Base-by-base conservation (phyloP, 1,140 invertebrate species). In the Magallana angulata region DNA sequence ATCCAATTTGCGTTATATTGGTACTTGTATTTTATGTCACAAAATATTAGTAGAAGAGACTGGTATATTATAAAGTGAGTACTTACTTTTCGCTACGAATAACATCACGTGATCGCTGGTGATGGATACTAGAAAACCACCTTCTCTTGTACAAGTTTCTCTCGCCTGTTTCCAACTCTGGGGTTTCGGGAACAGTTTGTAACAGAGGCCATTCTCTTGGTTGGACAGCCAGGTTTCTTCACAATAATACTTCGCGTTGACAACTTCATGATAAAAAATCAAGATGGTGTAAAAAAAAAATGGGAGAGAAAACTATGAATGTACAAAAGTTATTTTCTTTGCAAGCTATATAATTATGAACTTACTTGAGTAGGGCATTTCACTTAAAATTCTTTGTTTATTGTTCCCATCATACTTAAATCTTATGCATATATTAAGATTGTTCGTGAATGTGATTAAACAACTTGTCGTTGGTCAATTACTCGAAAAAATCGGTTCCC, bases 131-230 rank as follows among this genome's bases (percentile, higher is more conserved):
- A 76, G 30, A 76, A 76, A 76, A 1, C 68, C 24, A 12, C 24
- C 24, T 6, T 76, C 24, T 30, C 36, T 76, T 76, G 68, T 76
- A 76, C 68, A 76, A 30, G 1, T 76, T 11, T 30, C 11, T 9
- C 68, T 76, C 24, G 68, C 68, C 24, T 76, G 68, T 30, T 76
- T 76, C 68, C 68, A 76, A 11, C 24, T 36, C 24, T 76, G 68
- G 68, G 0, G 18, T 8, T 76, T 30, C 36, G 24, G 68, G 24
- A 76, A 76, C 24, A 76, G 36, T 30, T 76, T 76, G 68, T 76
- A 76, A 30, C 68, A 76, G 24, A 76, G 11, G 8, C 68, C 68
- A 30, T 76, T 76, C 11, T 24, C 7, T 24, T 24, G 68, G 24
- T 76, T 76, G 0, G 68, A 11, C 68, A 11, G 68, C 68, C 68